Base-by-base conservation (phyloP, 2,797 vertebrate species). In the Pangasius krempfi region DNA sequence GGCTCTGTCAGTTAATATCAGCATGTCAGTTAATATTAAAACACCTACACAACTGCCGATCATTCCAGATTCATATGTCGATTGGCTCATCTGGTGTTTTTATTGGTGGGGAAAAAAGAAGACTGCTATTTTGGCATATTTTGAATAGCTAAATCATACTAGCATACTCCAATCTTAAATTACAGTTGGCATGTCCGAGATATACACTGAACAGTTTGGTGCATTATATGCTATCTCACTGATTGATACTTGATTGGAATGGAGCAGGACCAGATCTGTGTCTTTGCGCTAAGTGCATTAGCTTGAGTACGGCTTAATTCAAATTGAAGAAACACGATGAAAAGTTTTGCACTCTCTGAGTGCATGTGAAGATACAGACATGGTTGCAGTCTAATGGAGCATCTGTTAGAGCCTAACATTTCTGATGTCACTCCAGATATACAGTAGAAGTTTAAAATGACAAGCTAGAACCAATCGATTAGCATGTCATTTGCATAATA, bases 331-430 rank as follows among this genome's bases (percentile, higher is more conserved):
- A 22, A 80, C 3, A 75, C 9, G 5, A 78, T 14, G 44, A 20
- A 82, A 81, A 85, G 89, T 56, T 89, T 89, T 1, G 8, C 5
- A 72, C 58, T 3, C 40, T 79, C 60, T 87, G 60, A 58, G 68
- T 76, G 40, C 68, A 27, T 75, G 25, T 50, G 25, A 76, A 14
- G 37, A 75, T 22, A 75, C 73, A 50, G 73, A 58, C n/a, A 58
- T 54, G 20, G 18, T 58, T 83, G 37, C 54, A 83, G 81, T 20
- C 75, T 52, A 50, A 78, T 3, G 27, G 18, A 78, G 75, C n/a
- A 58, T 33, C 52, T 58, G n/a, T 58, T 25, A 81, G 30, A 30
- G 1, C 20, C 33, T 82, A 82, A 60, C 33, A 64, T 62, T 37
- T 80, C 78, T 56, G 78, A 56, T 20, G 18, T 20, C n/a, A 54